phyloP scores from a whole-genome alignment of 2,888 invertebrate genomes.

The Cantharis rufa region DNA sequence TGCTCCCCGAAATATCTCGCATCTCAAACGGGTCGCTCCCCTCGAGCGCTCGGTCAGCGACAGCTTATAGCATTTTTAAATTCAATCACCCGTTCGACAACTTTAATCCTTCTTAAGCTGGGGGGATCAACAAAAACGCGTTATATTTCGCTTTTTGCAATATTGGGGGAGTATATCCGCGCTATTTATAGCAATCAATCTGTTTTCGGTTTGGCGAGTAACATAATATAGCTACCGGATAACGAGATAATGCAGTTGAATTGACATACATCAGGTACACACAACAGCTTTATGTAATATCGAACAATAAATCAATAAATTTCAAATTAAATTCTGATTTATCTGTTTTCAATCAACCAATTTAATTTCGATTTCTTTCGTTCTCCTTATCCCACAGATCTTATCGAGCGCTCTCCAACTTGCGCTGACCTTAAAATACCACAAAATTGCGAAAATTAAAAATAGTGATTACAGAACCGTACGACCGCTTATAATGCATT shows the following conservation, averaged over 20 bases:
- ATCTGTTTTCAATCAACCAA: constrained; percentile 32
- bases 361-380: constrained; percentile 32
- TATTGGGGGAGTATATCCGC: neutral
- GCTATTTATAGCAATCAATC: neutral
- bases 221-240: constrained; percentile 1
- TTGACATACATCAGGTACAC: constrained; percentile 9
- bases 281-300: neutral
- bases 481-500: too few species aligned
- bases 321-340: constrained; percentile 40
- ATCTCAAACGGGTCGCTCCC: neutral
- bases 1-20: neutral
- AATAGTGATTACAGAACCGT: too few species aligned
- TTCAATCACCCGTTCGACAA: neutral
- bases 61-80: neutral
- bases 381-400: neutral
- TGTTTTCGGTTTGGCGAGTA: neutral
- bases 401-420: neutral
- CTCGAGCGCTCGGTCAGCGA: neutral
- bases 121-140: neutral
- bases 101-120: neutral
- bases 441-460: neutral
- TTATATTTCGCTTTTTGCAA: neutral
- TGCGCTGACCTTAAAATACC: neutral
- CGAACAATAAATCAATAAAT: constrained; percentile 38
- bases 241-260: constrained; percentile 9